These are phyloP conservation scores for Polyploca ridens DNA, from an alignment of 2,888 invertebrate species.

Conservation along the genomic window DNA sequence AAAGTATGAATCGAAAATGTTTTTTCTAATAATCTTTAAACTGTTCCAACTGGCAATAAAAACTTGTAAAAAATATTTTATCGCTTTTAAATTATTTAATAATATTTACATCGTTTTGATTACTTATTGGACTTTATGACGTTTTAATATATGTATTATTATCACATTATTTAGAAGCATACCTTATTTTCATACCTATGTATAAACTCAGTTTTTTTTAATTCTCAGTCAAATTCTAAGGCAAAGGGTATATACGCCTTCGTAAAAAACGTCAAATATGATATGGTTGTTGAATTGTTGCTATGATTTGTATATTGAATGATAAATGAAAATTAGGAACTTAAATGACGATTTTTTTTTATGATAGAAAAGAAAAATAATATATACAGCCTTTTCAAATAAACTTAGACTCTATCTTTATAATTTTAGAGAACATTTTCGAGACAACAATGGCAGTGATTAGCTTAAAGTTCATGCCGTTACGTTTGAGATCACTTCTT, in stretches of 20 bases:
- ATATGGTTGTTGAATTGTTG: background rate
- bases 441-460: slow-evolving; percentile 67
- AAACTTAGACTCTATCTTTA: slow-evolving; percentile 43
- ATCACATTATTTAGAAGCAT: background rate
- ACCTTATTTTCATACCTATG: background rate
- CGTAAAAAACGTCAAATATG: background rate
- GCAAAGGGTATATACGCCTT: background rate
- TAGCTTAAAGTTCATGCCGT: slow-evolving; percentile 51
- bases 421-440: slow-evolving; percentile 49
- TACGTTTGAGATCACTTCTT: slow-evolving; percentile 77
- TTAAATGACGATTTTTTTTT: slow-evolving; percentile 15
- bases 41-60: background rate
- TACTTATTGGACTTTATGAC: background rate
- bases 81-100: background rate
- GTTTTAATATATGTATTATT: background rate
- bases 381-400: slow-evolving; percentile 45
- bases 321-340: slow-evolving; percentile 2
- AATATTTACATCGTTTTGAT: slow-evolving; percentile 1
- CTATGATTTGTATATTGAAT: background rate
- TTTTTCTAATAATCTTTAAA: background rate
- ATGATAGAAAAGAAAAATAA: slow-evolving; percentile 32
- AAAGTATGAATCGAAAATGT: slow-evolving; percentile 9
- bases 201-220: background rate
- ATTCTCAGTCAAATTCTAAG: background rate
- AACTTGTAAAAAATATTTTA: background rate